Conservation (phyloP, 1,140 invertebrate species). For the Venustaconcha ellipsiformis region DNA sequence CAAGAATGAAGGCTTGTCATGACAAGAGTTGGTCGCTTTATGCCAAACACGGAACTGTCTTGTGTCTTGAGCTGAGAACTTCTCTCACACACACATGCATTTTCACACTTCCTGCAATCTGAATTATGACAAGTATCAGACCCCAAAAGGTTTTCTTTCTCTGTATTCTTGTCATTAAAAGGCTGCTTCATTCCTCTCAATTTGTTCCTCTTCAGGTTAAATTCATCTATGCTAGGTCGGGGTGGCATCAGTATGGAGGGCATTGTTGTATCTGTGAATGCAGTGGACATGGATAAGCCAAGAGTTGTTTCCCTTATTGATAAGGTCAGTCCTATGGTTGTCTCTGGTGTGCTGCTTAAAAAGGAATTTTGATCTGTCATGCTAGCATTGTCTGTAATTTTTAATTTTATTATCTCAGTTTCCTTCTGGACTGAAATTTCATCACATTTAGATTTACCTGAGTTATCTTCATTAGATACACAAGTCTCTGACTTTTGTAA, state of each 20-base stretch:
- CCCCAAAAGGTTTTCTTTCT: neutral
- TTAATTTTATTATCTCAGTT: too few relatives aligned
- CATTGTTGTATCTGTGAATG: constrained; percentile 38
- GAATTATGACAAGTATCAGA: constrained; percentile 3
- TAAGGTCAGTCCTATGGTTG: neutral
- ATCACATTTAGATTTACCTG: too few relatives aligned
- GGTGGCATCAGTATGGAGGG: constrained; percentile 24
- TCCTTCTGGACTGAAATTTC: too few relatives aligned
- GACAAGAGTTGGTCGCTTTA: constrained; percentile 45
- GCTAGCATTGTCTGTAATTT: too few relatives aligned
- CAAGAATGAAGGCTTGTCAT: constrained; percentile 60
- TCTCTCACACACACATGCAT: neutral
- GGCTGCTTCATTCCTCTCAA: neutral
- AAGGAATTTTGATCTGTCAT: too few relatives aligned
- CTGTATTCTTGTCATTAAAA: constrained; percentile 4
- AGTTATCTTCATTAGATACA: too few relatives aligned
- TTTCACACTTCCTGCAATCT: constrained; percentile 1
- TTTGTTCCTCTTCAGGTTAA: constrained; percentile 30
- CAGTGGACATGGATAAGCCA: constrained; percentile 48
- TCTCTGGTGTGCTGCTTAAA: neutral
- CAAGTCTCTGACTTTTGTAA: too few relatives aligned
- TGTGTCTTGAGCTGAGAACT: constrained; percentile 3
- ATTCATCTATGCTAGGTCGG: constrained; percentile 52
- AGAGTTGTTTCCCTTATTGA: constrained; percentile 26
- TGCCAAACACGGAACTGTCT: neutral